Base-by-base conservation (phyloP, 2,113 vertebrate species). In the Lamprotornis superbus region DNA sequence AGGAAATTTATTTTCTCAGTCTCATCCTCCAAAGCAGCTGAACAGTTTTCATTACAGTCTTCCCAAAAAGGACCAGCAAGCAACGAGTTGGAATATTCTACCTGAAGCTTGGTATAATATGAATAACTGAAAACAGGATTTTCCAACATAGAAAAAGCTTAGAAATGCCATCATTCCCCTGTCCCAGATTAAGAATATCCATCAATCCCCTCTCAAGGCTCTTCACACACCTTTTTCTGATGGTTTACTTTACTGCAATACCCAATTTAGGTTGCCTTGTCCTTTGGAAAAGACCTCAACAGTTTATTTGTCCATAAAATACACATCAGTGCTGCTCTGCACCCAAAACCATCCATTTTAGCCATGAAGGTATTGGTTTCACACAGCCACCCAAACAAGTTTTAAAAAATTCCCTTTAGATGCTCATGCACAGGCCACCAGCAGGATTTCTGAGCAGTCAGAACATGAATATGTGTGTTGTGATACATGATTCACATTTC, bases 301-400 rank as follows among this genome's bases (percentile, higher is more conserved):
- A 4, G 4, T 55, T 50, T 11, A 65, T 56, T 35, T 17, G 3
- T 18, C 60, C 21, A 11, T 10, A 30, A 14, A 75, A 67, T 25
- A 16, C 37, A 16, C 9, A 31, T 4, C 18, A 5, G 20, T 0
- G 14, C 15, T 19, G 24, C 76, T 53, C 4, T 5, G 1, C 73
- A 64, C 21, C 42, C 46, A 56, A 61, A 83, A 1, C 0, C 63
- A 63, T 3, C 0, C 3, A 30, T 63, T 65, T 69, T 17, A 70
- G 40, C 61, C 4, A 2, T 4, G 25, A 49, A 85, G 56, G 27
- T 7, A 10, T 31, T 33, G 27, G 25, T 69, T 79, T 56, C 47
- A 44, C 49, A 37, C 0, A 31, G 22, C 5, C 37, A 64, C 22
- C 11, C 15, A 17, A 60, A 35, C 6, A 69, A 40, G 22, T 3